Percentiles rank a stretch among this genome's conserved stretches.
Conservation (phyloP, 1,140 invertebrate genomes). For the Cephus cinctus region DNA sequence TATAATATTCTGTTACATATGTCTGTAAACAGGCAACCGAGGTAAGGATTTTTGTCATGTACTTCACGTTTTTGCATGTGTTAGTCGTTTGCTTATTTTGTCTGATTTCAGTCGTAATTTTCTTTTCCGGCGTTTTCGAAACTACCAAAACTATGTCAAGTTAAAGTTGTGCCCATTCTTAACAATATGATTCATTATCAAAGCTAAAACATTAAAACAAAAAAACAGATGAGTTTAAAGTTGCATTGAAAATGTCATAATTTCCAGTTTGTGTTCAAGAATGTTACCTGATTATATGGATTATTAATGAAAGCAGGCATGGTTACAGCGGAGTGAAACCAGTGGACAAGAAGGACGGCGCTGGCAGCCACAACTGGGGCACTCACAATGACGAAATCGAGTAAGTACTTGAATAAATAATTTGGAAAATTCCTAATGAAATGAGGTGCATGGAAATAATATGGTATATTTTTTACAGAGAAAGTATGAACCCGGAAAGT, state of each 20-base stretch:
- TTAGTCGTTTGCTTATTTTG: not conserved
- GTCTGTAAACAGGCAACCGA: conserved; percentile 32
- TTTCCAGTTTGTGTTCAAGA: conserved; percentile 11
- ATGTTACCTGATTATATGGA: not conserved
- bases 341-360: conserved; percentile 91
- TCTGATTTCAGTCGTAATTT: not conserved
- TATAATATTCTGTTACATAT: conserved; percentile 21
- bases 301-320: conserved; percentile 51
- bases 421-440: too few relatives aligned
- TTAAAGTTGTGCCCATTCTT: too few relatives aligned
- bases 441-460: too few relatives aligned
- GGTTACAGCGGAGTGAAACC: conserved; percentile 84
- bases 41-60: conserved; percentile 30
- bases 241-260: not conserved
- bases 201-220: too few relatives aligned
- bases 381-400: conserved; percentile 89
- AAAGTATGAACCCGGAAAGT: conserved; percentile 51
- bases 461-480: conserved; percentile 28
- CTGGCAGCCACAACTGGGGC: conserved; percentile 94
- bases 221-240: too few relatives aligned
- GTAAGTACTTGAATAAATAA: conserved; percentile 60
- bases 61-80: not conserved
- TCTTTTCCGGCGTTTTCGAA: not conserved
- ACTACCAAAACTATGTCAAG: too few relatives aligned
- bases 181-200: too few relatives aligned